Evolutionary conservation across 2,888 invertebrate genomes (phyloP).

Genomic region (Nesidiocoris tenuis): DNA sequence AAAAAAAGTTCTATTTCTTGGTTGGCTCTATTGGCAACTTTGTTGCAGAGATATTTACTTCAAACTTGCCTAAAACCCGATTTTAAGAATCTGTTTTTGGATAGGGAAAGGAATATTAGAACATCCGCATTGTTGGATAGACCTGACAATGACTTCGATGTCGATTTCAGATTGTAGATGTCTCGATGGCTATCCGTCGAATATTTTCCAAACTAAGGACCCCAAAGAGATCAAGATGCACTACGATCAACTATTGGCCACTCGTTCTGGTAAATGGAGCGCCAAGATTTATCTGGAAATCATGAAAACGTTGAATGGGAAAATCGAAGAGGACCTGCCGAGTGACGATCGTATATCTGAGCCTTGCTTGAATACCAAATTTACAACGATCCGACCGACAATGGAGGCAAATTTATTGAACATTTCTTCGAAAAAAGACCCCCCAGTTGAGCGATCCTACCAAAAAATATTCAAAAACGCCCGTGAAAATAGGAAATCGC

Average conservation of each 20-base stretch:
- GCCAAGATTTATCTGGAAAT: background rate
- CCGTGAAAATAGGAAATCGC: no score
- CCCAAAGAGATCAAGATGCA: background rate
- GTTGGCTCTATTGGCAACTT: no score
- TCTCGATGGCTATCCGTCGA: background rate
- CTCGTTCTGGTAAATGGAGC: background rate
- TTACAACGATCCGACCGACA: no score
- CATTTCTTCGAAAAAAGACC: background rate
- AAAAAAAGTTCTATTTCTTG: no score
- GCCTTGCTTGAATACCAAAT: no score
- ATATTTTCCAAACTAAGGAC: background rate
- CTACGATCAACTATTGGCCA: background rate
- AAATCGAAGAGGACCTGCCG: background rate
- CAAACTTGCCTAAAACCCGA: no score
- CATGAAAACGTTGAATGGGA: background rate
- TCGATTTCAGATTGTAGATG: no score
- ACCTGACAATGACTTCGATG: no score
- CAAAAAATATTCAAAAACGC: background rate
- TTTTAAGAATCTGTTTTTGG: no score
- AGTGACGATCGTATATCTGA: background rate
- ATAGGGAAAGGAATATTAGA: no score
- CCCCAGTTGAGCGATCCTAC: background rate
- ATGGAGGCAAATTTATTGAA: background rate
- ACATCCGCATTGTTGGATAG: no score
- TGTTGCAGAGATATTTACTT: no score